phyloP scores from a whole-genome alignment of 2,797 vertebrate species.

The Chlorospingus flavigularis region DNA sequence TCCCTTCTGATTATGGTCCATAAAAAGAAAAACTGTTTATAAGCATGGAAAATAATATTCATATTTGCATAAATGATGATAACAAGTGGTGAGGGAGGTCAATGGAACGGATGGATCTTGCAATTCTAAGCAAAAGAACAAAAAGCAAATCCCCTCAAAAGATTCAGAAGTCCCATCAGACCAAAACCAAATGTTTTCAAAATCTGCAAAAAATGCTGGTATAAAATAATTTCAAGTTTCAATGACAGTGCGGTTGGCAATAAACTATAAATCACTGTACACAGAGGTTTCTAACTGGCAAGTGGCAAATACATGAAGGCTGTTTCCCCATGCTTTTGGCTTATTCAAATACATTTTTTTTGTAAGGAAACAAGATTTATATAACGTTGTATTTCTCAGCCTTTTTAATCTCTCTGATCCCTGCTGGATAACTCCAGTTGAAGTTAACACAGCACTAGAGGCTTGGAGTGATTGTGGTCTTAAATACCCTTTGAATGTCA shows the following conservation, averaged over 20 bases:
- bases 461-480: background rate
- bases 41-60: background rate
- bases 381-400: background rate
- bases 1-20: background rate
- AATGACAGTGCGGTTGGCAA: background rate
- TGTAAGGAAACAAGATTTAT: conserved; percentile 3
- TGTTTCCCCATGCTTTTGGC: conserved; percentile 3
- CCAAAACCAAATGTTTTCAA: conserved; percentile 39
- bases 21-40: background rate
- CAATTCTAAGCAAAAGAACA: background rate
- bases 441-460: background rate
- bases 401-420: background rate
- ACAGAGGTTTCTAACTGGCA: background rate
- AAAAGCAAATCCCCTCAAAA: background rate
- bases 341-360: background rate
- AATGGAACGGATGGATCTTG: background rate
- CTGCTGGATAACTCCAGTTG: background rate
- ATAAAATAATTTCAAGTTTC: conserved; percentile 33
- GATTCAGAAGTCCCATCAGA: background rate
- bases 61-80: background rate
- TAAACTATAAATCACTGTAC: conserved; percentile 39
- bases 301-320: conserved; percentile 13
- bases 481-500: background rate
- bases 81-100: background rate
- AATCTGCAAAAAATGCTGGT: conserved; percentile 10